These are phyloP conservation scores for Margarornis squamiger DNA, from an alignment of 2,797 vertebrate species.

Conservation along the genomic window DNA sequence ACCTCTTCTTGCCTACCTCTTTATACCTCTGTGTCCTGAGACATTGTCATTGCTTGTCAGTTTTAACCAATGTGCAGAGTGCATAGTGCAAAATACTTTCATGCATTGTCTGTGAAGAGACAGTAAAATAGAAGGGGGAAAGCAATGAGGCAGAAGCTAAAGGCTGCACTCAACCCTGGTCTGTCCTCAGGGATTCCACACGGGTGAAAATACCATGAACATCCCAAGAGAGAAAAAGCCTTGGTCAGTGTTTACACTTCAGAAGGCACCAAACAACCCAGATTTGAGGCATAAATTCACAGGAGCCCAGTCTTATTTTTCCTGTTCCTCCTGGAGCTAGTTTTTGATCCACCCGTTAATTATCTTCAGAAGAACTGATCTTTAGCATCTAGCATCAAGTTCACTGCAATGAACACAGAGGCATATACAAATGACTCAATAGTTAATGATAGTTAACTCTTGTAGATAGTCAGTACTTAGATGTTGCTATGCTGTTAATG, in stretches of 20 bases:
- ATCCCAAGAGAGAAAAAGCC: neutral
- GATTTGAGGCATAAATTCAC: neutral
- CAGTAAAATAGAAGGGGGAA: neutral
- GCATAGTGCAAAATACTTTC: neutral
- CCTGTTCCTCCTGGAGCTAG: neutral
- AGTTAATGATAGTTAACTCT: neutral
- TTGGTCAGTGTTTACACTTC: neutral
- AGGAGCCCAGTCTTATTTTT: neutral
- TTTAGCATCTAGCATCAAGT: neutral
- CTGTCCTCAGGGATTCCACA: neutral
- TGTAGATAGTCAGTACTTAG: neutral
- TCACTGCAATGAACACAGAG: accelerated
- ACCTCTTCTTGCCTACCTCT: neutral
- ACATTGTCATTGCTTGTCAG: neutral
- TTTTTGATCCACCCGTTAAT: neutral
- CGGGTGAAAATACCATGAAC: neutral
- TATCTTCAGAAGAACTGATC: neutral
- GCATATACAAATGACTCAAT: neutral
- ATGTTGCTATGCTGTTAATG: neutral
- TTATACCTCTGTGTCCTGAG: neutral
- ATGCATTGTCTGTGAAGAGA: neutral
- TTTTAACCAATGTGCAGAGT: neutral
- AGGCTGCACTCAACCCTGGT: neutral
- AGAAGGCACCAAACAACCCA: neutral
- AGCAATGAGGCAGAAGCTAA: neutral